These are phyloP conservation scores for Campylomormyrus tamandua DNA, from an alignment of 2,113 vertebrate species.

Conservation along the genomic window DNA sequence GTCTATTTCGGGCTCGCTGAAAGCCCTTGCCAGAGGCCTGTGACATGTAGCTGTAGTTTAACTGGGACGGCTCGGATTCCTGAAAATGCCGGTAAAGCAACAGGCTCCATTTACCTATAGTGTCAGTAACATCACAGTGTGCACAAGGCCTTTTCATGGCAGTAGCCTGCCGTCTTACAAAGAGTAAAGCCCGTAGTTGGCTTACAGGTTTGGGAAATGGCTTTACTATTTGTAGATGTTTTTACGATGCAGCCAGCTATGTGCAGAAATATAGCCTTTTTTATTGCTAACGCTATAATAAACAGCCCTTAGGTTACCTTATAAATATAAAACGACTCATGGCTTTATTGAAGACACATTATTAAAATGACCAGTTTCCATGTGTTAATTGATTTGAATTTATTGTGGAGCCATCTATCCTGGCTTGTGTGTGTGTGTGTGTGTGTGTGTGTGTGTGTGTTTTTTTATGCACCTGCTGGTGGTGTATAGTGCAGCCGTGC, in stretches of 20 bases:
- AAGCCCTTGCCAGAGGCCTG: slow-evolving; percentile 23
- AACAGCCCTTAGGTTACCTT: not conserved
- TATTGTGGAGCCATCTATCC: not conserved
- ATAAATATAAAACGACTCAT: not conserved
- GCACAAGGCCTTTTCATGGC: slow-evolving; percentile 57
- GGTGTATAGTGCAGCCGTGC: not conserved
- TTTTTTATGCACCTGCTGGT: not conserved
- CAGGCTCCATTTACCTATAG: slow-evolving; percentile 54
- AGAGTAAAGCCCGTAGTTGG: not conserved
- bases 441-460: not conserved
- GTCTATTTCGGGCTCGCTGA: slow-evolving; percentile 31
- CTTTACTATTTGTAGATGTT: not conserved
- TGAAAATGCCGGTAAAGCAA: slow-evolving; percentile 58
- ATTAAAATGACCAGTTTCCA: not conserved
- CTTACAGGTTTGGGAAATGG: not conserved
- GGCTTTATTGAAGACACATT: not conserved
- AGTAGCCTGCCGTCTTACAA: slow-evolving; percentile 16
- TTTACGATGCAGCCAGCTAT: not conserved
- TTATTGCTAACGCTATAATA: not conserved
- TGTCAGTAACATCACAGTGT: slow-evolving; percentile 56
- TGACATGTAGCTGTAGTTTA: slow-evolving; percentile 33
- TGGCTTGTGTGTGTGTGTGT: not conserved
- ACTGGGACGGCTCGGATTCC: slow-evolving; percentile 57
- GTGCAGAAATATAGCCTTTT: not conserved
- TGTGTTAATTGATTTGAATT: not conserved